Evolutionary conservation across 2,113 vertebrate species (phyloP), one percentile per base, ranked within the genome.

Genomic region (Grammomys surdaster): DNA sequence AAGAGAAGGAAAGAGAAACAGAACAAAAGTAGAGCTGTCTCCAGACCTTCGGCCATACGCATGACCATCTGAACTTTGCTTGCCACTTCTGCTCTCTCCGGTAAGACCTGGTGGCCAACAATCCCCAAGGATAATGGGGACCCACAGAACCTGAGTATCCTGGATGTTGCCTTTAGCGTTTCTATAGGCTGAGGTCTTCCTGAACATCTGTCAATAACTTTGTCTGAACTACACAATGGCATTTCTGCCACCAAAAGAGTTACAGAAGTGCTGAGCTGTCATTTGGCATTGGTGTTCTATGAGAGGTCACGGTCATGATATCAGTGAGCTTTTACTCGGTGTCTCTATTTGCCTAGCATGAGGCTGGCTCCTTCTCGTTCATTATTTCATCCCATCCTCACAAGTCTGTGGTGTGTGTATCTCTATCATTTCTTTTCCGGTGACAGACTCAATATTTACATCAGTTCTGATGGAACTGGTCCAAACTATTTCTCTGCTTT

Each of bases 131-230:
- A 67, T 31, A 31, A 67, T 67, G 28, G 9, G 63, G 65, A 67
- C 28, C 65, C 11, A 80, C 28, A 33, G 36, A 60, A 14, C 24
- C 3, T 2, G 8, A 46, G 26, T 26, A 16, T 36, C 63, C 2
- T 73, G 58, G 69, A 51, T 73, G 22, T 46, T 75, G 12, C 56
- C 88, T 73, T 87, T 75, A 48, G 33, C 28, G 65, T 77, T 43
- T 63, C 60, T 40, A 10, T 22, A 14, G 11, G 85, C 69, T 36
- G 13, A 90, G 26, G 14, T 1, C 8, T 95, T 77, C n/a, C 28
- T 76, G 33, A 93, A 31, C 65, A 87, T 94, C 33, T 89, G 76
- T 1, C 36, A 31, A 88, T 93, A 26, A 69, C 65, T 90, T 92
- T 67, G n/a, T 81, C 40, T 69, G 43, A 26, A 75, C 51, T 92